Percentiles rank a stretch among this genome's conserved stretches.
phyloP scores from a whole-genome alignment of 2,113 vertebrate species.

The Hiodon alosoides region DNA sequence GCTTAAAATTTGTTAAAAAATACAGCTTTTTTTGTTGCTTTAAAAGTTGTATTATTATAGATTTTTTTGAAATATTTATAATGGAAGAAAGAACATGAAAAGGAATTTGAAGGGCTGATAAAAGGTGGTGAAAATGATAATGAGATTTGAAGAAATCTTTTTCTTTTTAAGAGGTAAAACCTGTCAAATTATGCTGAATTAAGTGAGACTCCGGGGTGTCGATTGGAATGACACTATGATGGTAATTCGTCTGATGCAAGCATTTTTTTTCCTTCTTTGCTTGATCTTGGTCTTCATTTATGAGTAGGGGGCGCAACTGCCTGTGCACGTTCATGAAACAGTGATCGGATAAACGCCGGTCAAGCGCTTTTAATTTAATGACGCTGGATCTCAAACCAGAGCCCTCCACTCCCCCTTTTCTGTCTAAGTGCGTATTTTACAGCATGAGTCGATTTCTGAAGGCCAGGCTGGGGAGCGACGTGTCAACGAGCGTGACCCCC shows the following conservation, averaged over 20 bases:
- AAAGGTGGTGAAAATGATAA: conserved; percentile 10
- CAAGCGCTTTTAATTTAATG: too few species aligned
- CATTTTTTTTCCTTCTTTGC: not conserved
- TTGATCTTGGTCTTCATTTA: not conserved
- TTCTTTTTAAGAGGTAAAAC: not conserved
- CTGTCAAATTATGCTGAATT: conserved; percentile 17
- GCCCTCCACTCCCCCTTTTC: not conserved
- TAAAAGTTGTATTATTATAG: too few species aligned
- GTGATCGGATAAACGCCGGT: too few species aligned
- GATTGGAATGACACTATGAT: not conserved
- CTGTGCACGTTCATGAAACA: too few species aligned
- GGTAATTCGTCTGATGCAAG: not conserved
- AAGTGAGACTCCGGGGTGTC: not conserved
- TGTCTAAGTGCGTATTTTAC: conserved; percentile 11
- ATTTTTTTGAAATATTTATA: too few species aligned
- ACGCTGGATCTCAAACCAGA: too few species aligned
- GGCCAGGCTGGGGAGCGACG: not conserved
- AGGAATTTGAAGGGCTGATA: not conserved
- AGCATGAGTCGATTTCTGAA: not conserved
- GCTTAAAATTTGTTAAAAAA: too few species aligned
- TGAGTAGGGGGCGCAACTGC: too few species aligned
- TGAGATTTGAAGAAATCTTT: not conserved
- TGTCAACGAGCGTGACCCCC: conserved; percentile 12
- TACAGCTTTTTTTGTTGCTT: too few species aligned
- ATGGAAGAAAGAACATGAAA: not conserved